phyloP scores from a whole-genome alignment of 2,797 vertebrate genomes.

The Momotus momota region DNA sequence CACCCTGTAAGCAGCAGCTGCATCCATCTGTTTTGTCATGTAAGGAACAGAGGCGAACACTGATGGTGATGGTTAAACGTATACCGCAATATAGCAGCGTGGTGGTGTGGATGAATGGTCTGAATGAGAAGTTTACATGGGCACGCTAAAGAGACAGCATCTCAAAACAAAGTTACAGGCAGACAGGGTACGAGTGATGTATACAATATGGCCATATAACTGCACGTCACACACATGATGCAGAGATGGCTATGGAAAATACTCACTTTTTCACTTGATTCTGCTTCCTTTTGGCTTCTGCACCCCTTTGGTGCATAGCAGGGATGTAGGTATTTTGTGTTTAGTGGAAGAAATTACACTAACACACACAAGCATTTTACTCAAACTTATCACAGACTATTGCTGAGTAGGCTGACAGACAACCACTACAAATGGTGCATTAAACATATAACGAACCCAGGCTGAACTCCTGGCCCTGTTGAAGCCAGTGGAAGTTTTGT shows the following conservation, averaged over 20 bases:
- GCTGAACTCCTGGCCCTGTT: slow-evolving; percentile 19
- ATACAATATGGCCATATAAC: background rate
- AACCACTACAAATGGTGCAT: slow-evolving; percentile 63
- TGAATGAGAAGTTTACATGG: background rate
- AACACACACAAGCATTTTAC: slow-evolving; percentile 69
- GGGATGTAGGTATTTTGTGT: slow-evolving; percentile 73
- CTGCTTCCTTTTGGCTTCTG: slow-evolving; percentile 80
- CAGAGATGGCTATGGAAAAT: slow-evolving; percentile 74
- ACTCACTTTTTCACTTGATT: slow-evolving; percentile 82
- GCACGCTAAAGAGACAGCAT: slow-evolving; percentile 29
- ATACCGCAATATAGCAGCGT: background rate
- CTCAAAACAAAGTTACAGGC: slow-evolving; percentile 53
- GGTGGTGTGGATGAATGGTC: background rate
- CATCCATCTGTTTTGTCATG: slow-evolving; percentile 39
- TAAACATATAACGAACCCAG: slow-evolving; percentile 68
- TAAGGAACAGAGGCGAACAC: background rate
- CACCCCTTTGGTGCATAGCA: slow-evolving; percentile 77
- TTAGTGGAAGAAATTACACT: slow-evolving; percentile 74
- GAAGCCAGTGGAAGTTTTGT: background rate
- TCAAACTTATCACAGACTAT: slow-evolving; percentile 59
- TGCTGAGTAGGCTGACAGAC: slow-evolving; percentile 59
- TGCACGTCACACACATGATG: slow-evolving; percentile 52
- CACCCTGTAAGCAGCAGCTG: background rate
- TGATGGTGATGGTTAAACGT: background rate
- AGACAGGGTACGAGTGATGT: slow-evolving; percentile 34